A percentile compares a stretch with the other conserved stretches of the same genome.
phyloP scores from a whole-genome alignment of 92 coral and sea anemone genomes.

The Nematostella vectensis region DNA sequence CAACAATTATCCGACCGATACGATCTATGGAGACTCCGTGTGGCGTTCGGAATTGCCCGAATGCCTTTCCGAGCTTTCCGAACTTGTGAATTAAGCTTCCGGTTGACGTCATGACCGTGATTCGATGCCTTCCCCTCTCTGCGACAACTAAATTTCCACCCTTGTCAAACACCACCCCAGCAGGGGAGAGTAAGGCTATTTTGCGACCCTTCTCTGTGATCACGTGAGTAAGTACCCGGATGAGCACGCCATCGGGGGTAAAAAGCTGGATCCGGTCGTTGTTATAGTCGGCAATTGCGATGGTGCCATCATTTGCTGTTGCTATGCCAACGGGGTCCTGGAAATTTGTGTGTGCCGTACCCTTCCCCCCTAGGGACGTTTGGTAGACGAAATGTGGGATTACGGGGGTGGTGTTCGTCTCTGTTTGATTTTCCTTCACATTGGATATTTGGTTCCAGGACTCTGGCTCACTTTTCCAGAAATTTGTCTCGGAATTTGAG shows the following conservation, averaged over 20 bases:
- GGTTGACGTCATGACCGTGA: slow-evolving; percentile 30
- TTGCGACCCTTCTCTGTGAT: slow-evolving; percentile 28
- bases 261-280: slow-evolving; percentile 41
- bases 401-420: background rate
- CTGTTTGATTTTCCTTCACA: background rate
- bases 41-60: slow-evolving; percentile 44
- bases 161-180: slow-evolving; percentile 43
- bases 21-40: slow-evolving; percentile 50
- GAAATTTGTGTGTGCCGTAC: slow-evolving; percentile 6
- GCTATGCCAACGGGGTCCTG: slow-evolving; percentile 55
- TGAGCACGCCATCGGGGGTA: slow-evolving; percentile 21
- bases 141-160: slow-evolving; percentile 37
- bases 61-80: slow-evolving; percentile 48
- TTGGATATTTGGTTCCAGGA: background rate
- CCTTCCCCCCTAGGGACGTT: slow-evolving; percentile 8
- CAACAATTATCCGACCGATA: slow-evolving; percentile 33
- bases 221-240: slow-evolving; percentile 31
- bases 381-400: background rate
- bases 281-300: slow-evolving; percentile 39
- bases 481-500: background rate
- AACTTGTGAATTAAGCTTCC: slow-evolving; percentile 35
- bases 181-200: slow-evolving; percentile 32
- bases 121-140: slow-evolving; percentile 44
- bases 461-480: background rate
- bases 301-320: slow-evolving; percentile 25